Base-by-base conservation (phyloP, 2,797 vertebrate genomes). In the Sebastes minor region DNA sequence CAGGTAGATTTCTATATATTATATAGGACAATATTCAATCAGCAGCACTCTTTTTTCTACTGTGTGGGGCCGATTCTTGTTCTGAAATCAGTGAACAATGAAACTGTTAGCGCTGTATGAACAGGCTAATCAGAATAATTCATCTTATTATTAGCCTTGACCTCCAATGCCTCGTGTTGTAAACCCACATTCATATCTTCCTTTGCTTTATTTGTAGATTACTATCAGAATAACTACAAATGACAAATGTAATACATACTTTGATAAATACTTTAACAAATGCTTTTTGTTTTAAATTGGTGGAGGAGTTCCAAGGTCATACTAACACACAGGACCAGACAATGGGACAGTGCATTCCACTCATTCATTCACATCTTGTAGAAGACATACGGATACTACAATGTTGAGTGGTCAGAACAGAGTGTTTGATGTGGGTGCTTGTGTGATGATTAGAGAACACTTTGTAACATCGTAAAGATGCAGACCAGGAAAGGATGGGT, bases 381-480 rank as follows among this genome's bases (percentile, higher is more conserved):
- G 30, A 72, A 74, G 64, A 78, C 53, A 25, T 38, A 33, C n/a
- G 13, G 42, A 55, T 65, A 62, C 20, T 82, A 77, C 18, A 49
- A 82, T 78, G 72, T 60, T 3, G 2, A 87, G 68, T 71, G 71
- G 72, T 78, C 73, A 82, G 46, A 76, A 33, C 52, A 71, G 33
- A 46, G 71, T 71, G 66, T 88, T 86, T 86, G 60, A 86, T 87
- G 76, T 72, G 71, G 1, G 38, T 60, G 42, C 60, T 64, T 76
- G 73, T 79, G 68, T 55, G 83, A 74, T 81, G 68, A 85, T 85
- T 75, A 86, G 74, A 81, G 71, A 85, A 77, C 53, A 62, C 60
- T 80, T 70, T 22, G 66, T 66, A 75, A 73, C 55, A 38, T 81
- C 28, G 66, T 81, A 42, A 76, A 84, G 70, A 78, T 81, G 69